Conservation (phyloP, 2,797 vertebrate species). For the Phalloptychus januarius region DNA sequence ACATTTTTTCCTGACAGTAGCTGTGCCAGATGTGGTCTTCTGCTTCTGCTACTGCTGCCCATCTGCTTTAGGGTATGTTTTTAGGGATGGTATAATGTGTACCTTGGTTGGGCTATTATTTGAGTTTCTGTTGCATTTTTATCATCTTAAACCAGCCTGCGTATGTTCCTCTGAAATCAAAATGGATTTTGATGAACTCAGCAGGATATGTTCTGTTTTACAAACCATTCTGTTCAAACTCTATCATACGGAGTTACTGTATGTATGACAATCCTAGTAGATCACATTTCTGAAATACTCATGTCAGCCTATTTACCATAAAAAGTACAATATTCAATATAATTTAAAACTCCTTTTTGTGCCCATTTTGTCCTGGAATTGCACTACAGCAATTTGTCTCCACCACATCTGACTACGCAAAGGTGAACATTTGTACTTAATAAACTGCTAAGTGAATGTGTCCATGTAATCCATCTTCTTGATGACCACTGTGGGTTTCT, state of each 20-base stretch:
- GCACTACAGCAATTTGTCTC: neutral
- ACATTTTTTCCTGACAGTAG: neutral
- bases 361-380: neutral
- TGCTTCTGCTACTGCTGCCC: neutral
- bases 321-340: neutral
- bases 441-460: neutral
- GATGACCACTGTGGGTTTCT: neutral
- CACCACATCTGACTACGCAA: neutral
- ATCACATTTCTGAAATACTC: neutral
- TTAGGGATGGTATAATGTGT: neutral
- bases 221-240: neutral
- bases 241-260: neutral
- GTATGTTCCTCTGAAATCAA: neutral
- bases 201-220: neutral
- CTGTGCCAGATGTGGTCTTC: neutral
- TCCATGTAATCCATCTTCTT: neutral
- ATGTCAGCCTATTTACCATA: neutral
- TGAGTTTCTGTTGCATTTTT: neutral
- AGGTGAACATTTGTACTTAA: neutral
- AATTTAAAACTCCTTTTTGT: neutral
- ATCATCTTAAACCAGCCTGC: neutral
- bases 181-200: neutral
- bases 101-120: neutral
- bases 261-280: neutral
- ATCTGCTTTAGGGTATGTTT: neutral